Evolutionary conservation across 2,797 vertebrate species (phyloP).

Genomic region (Melanotaenia nigrans): DNA sequence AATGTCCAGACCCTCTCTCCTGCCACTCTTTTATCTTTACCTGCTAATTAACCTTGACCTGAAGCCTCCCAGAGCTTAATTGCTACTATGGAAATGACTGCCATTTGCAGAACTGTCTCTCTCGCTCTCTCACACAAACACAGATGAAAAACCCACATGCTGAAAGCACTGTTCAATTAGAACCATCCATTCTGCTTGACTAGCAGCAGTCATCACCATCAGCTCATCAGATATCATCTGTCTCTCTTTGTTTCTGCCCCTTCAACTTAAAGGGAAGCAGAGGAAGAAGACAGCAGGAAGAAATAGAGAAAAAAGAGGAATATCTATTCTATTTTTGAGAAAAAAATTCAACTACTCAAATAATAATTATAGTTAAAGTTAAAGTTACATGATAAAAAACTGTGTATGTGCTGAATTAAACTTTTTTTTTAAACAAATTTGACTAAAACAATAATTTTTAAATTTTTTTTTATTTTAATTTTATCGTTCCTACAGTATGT

Average conservation of each 20-base stretch:
- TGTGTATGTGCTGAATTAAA: too few species aligned
- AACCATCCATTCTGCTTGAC: conserved; percentile 73
- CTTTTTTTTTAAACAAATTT: too few species aligned
- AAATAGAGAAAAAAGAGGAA: background rate
- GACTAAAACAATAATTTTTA: background rate
- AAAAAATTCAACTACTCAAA: too few species aligned
- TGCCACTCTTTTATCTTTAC: conserved; percentile 77
- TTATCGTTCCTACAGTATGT: background rate
- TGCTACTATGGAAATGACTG: conserved; percentile 75
- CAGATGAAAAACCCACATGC: conserved; percentile 17
- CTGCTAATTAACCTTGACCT: conserved; percentile 81
- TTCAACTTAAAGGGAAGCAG: conserved; percentile 36
- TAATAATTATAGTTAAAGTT: too few species aligned
- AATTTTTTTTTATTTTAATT: background rate
- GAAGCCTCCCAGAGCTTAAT: conserved; percentile 75
- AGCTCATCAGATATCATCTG: conserved; percentile 62
- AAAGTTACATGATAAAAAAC: too few species aligned
- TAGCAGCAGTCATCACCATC: conserved; percentile 68
- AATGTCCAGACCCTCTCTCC: conserved; percentile 45
- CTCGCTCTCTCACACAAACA: conserved; percentile 9
- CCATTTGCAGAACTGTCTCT: conserved; percentile 58
- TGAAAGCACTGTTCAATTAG: conserved; percentile 63
- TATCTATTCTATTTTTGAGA: too few species aligned
- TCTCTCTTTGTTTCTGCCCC: conserved; percentile 62
- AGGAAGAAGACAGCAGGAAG: background rate